Evolutionary conservation across 2,797 vertebrate species (phyloP), one percentile per base, ranked within the genome.

Genomic region (Anguilla obscura): DNA sequence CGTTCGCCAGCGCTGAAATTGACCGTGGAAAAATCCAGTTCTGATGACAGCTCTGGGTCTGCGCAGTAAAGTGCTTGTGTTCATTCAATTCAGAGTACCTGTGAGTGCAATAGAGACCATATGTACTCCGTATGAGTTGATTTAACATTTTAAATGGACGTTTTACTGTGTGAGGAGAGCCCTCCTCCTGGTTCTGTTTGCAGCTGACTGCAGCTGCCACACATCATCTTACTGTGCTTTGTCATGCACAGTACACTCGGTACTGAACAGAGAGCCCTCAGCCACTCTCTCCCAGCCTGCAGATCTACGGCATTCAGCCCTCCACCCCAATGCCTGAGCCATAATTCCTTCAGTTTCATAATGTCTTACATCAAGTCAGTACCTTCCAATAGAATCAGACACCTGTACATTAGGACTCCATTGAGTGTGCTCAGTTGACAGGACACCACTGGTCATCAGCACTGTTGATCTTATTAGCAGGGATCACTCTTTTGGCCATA

Each of bases 401-500:
- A 21, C 12, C 14, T 16, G 12, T 33, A 76, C 74, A 76, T 12
- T 4, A 14, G 14, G 14, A 33, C 69, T 71, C 16, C 74, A 76
- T 18, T 76, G 33, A 76, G 74, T 8, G 5, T 76, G 3, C 74
- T 36, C 33, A 7, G 33, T 27, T 24, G 9, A 10, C 3, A 3
- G 9, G 7, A 74, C 27, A 10, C 14, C 10, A 74, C 3, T 74
- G 69, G 69, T 33, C 30, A 74, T 66, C 52, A 85, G 88, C 86
- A 90, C 66, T 85, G 69, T 9, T 18, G 60, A 48, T 30, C 66
- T 82, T 86, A 56, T 88, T 27, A 30, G 30, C 12, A 6, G 69
- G 30, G 12, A 12, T 85, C 60, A 54, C 40, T 85, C n/a, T 48
- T 85, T 56, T 18, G 86, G 54, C 69, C 48, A 40, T 85, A 56